Base-by-base conservation (phyloP, 2,888 invertebrate species). In the Eupithecia abbreviata region DNA sequence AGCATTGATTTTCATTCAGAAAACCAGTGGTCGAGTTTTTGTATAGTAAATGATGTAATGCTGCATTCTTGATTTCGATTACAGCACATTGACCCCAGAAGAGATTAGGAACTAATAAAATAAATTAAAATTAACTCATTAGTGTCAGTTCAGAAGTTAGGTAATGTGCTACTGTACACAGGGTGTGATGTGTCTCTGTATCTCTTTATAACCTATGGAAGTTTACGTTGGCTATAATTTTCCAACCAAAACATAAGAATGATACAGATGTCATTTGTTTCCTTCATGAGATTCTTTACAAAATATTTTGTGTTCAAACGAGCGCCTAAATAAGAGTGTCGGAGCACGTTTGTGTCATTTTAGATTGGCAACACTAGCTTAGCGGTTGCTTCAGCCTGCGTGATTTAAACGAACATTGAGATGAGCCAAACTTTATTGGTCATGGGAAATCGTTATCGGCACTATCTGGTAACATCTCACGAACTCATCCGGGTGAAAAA, bases 391-490 rank as follows among this genome's bases (percentile, higher is more conserved):
- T 85, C 84, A 87, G 77, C 71, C 78, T 79, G 75, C 79, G 80
- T 86, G 85, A 87, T 87, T 85, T 81, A 84, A 83, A 78, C 82
- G 79, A 80, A 81, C 49, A 73, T 84, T 85, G 82, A 83, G 77
- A 84, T 84, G 82, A 85, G 74, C 77, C 80, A 79, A 80, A 81
- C 84, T 81, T 87, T 84, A 85, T 87, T 86, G 85, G 89, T 86
- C 87, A 89, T 91, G 89, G 86, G 89, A 90, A 83, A 81, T 81
- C 75, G 80, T 81, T 79, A 75, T 18, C 45, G 5, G 30, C 47
- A 15, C 65, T 79, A 73, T 82, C 79, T 72, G 75, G 81, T 78
- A 82, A 81, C 81, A 82, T 80, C 83, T 77, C 76, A 67, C 78
- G 80, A 84, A 78, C 66, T 80, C 80, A 85, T 87, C 84, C 82